Percentiles rank a stretch among this genome's conserved stretches.
Conservation (phyloP, 2,113 vertebrate genomes). For the Lipophrys pholis region DNA sequence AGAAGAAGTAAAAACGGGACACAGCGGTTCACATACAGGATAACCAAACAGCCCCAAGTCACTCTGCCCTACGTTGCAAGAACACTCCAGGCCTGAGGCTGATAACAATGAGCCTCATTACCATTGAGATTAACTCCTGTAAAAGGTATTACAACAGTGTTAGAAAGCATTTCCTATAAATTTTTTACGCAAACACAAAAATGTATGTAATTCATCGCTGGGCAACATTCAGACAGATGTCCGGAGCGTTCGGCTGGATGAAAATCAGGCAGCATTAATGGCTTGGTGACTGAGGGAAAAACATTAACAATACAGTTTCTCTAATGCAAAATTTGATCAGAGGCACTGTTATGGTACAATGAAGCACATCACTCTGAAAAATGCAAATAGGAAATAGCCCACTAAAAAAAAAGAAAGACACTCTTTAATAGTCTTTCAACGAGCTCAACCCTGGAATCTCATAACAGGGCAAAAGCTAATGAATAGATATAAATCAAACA, state of each 20-base stretch:
- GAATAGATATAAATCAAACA: not conserved
- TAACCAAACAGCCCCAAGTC: constrained; percentile 68
- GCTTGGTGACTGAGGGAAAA: constrained; percentile 35
- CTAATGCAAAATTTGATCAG: constrained; percentile 8
- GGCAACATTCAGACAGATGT: constrained; percentile 63
- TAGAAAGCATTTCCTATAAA: constrained; percentile 58
- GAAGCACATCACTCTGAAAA: constrained; percentile 18
- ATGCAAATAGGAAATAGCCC: no score
- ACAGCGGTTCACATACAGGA: constrained; percentile 70
- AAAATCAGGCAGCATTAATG: constrained; percentile 59
- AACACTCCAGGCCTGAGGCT: constrained; percentile 65
- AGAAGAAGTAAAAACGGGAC: constrained; percentile 43
- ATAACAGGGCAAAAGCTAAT: not conserved
- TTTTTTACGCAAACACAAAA: constrained; percentile 50
- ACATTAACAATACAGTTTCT: constrained; percentile 36
- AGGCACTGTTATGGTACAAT: constrained; percentile 8
- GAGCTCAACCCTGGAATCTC: not conserved
- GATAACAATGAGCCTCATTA: constrained; percentile 78
- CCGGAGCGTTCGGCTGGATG: constrained; percentile 45
- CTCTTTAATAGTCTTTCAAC: constrained; percentile 7
- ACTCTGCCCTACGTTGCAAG: constrained; percentile 40
- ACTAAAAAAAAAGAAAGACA: constrained; percentile 18
- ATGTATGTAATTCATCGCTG: constrained; percentile 64
- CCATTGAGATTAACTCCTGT: constrained; percentile 73
- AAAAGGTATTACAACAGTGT: constrained; percentile 70